Base-by-base conservation (phyloP, 2,888 invertebrate genomes). In the Cantharis rustica region DNA sequence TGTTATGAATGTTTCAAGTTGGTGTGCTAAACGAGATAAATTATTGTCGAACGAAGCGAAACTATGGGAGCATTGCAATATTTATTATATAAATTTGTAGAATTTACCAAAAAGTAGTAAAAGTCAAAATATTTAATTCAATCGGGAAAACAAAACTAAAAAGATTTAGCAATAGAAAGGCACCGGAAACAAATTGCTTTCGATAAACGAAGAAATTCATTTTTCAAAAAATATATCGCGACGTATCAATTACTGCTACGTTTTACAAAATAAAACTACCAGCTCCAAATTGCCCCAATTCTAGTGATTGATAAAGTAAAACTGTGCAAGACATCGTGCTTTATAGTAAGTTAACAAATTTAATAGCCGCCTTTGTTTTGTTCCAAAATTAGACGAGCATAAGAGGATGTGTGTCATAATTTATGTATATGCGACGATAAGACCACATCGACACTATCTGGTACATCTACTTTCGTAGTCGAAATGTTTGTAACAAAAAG, bases 401-500 rank as follows among this genome's bases (percentile, higher is more conserved):
- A 47, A 47, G 47, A 47, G 47, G 47, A 47, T 47, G 47, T 47
- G 47, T 47, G 47, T 47, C 47, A 47, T 47, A 47, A 47, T 47
- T 47, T 47, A 47, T 47, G 47, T 47, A 47, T 47, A 13, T 47
- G 47, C n/a, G 47, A 47, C 47, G 47, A 47, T 47, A 47, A 47
- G 47, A 47, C n/a, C 47, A 47, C 47, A 47, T 47, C 47, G 47
- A n/a, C 47, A 47, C 47, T 47, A 47, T 47, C 20, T 16, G 16
- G 66, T 68, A 72, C 66, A 61, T 72, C 26, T 66, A 16, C 17
- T 20, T 17, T 20, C 7, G n/a, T 63, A 63, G 27, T 72, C 63
- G 73, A 68, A n/a, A 76, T 71, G 72, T 74, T 31, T 76, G 75
- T 74, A 78, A 81, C 78, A 79, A 80, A 79, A 79, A 78, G 78